Evolutionary conservation across 2,888 invertebrate species (phyloP).

Genomic region (Agonopterix arenella): DNA sequence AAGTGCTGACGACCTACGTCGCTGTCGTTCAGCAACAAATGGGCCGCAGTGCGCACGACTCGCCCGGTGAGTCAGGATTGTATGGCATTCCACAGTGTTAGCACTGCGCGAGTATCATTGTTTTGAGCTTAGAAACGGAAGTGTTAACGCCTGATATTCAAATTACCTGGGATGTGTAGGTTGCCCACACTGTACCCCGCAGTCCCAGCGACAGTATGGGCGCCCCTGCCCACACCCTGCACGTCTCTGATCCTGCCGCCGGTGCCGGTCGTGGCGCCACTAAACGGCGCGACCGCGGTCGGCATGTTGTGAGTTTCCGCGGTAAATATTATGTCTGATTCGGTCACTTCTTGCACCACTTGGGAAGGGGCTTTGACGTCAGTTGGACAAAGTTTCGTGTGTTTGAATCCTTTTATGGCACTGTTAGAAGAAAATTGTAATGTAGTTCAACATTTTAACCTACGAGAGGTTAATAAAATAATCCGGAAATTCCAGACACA

Average conservation of each 20-base stretch:
- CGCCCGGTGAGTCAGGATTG: too few species aligned
- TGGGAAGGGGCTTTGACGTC: slow-evolving; percentile 76
- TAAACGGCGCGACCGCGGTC: slow-evolving; percentile 97
- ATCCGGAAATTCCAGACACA: too few species aligned
- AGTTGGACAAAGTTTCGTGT: slow-evolving; percentile 81
- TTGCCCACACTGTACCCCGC: slow-evolving; percentile 98
- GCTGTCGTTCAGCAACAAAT: too few species aligned
- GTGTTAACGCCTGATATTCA: background rate
- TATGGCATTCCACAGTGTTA: too few species aligned
- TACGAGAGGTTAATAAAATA: too few species aligned
- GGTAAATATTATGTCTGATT: slow-evolving; percentile 95
- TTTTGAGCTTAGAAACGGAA: too few species aligned
- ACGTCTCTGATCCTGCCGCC: slow-evolving; percentile 97
- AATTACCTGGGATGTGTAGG: slow-evolving; percentile 88
- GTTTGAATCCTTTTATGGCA: slow-evolving; percentile 90
- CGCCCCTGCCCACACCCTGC: slow-evolving; percentile 96
- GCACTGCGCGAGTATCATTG: too few species aligned
- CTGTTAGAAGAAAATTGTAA: slow-evolving; percentile 55
- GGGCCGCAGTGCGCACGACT: too few species aligned
- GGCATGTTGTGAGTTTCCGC: slow-evolving; percentile 99
- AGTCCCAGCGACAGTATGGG: slow-evolving; percentile 95
- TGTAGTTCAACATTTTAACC: too few species aligned
- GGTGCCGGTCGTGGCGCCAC: slow-evolving; percentile 98
- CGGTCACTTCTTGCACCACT: slow-evolving; percentile 76
- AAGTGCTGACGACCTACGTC: too few species aligned